phyloP scores from a whole-genome alignment of 2,888 invertebrate genomes.

The Crematogaster levior region DNA sequence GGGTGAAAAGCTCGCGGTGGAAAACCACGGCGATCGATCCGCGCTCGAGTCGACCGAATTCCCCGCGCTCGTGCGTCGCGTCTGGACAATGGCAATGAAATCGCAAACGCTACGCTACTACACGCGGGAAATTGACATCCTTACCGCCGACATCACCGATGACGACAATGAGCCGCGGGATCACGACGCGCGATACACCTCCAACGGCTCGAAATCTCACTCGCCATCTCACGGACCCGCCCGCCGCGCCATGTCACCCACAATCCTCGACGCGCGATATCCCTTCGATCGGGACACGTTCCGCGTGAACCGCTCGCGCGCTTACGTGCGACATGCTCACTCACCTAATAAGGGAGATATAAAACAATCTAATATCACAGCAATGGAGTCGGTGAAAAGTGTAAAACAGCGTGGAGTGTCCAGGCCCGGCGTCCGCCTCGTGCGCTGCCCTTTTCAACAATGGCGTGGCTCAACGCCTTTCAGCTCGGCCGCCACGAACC shows the following conservation, averaged over 20 bases:
- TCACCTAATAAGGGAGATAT: conserved; percentile 73
- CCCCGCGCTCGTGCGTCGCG: conserved; percentile 60
- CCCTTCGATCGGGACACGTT: conserved; percentile 22
- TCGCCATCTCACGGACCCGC: conserved; percentile 64
- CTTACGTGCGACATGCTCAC: conserved; percentile 44
- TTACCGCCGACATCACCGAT: not conserved
- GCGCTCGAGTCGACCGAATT: conserved; percentile 25
- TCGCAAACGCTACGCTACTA: conserved; percentile 69
- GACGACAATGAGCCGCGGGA: not conserved
- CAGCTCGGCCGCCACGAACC: conserved; percentile 56
- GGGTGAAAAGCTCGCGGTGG: conserved; percentile 67
- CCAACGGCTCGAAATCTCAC: conserved; percentile 4
- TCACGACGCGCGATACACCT: not conserved
- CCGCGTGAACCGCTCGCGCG: not conserved
- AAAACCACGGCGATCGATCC: conserved; percentile 60
- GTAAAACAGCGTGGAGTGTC: conserved; percentile 75
- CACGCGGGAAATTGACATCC: conserved; percentile 56
- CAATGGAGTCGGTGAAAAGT: conserved; percentile 76
- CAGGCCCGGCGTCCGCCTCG: conserved; percentile 79
- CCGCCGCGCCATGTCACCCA: conserved; percentile 67
- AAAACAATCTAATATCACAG: conserved; percentile 80
- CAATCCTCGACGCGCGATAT: conserved; percentile 22
- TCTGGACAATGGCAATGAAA: conserved; percentile 67
- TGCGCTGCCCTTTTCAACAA: conserved; percentile 84
- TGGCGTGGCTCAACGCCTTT: conserved; percentile 80